Conservation (phyloP, 2,113 vertebrate species). For the Balaeniceps rex region DNA sequence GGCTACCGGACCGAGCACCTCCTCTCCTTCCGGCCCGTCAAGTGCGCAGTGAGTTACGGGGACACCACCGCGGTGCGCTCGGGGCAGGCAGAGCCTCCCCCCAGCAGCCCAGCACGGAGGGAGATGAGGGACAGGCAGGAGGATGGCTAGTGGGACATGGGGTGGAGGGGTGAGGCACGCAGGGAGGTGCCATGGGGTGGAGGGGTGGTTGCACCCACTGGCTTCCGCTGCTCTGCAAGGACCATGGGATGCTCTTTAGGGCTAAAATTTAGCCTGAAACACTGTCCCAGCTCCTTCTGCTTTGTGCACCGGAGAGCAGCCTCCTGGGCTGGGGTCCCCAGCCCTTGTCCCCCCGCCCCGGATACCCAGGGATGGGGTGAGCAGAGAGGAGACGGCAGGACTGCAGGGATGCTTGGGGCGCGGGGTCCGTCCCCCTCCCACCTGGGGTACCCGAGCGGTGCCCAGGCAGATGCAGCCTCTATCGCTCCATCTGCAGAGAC, state of each 20-base stretch:
- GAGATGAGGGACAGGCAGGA: not conserved
- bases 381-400: not conserved
- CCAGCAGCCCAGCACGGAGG: not conserved
- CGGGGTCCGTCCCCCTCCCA: rapidly evolving
- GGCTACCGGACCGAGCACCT: constrained; percentile 92
- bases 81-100: not conserved
- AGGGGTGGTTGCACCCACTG: not conserved
- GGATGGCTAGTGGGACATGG: not conserved
- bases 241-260: not conserved
- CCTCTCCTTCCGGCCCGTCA: constrained; percentile 92
- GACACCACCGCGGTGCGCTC: not conserved
- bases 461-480: not conserved
- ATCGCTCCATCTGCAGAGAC: constrained; percentile 49
- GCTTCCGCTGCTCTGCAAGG: not conserved
- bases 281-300: not conserved
- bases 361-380: not conserved
- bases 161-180: not conserved
- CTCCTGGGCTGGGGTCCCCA: not conserved
- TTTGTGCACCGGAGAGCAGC: not conserved
- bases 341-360: rapidly evolving
- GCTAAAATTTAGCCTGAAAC: not conserved
- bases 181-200: rapidly evolving
- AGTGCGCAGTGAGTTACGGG: constrained; percentile 83
- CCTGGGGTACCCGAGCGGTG: not conserved
- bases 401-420: rapidly evolving